phyloP scores from a whole-genome alignment of 2,797 vertebrate genomes.

The Hipposideros larvatus region DNA sequence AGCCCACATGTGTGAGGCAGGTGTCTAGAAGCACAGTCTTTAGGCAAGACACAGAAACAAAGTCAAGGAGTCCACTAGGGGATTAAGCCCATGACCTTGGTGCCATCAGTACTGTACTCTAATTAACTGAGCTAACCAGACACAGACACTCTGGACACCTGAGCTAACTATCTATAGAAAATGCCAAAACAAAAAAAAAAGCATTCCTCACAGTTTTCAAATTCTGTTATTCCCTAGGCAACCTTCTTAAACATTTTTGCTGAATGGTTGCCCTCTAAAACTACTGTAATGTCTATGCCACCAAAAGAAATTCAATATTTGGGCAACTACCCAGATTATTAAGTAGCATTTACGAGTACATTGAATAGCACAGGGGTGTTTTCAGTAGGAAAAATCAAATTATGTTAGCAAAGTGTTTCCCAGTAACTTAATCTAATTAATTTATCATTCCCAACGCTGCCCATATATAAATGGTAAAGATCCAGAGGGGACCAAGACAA shows the following conservation, averaged over 20 bases:
- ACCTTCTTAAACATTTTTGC: conserved; percentile 49
- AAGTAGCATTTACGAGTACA: neutral
- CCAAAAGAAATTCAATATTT: conserved; percentile 3
- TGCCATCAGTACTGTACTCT: neutral
- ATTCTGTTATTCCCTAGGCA: neutral
- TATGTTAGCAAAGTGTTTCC: neutral
- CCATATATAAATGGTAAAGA: neutral
- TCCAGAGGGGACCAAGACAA: neutral
- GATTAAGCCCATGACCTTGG: conserved; percentile 47
- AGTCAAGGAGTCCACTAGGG: neutral
- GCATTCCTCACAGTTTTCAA: neutral
- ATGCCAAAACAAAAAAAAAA: neutral
- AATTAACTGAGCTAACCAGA: conserved; percentile 62
- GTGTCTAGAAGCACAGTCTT: neutral
- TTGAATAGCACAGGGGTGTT: neutral
- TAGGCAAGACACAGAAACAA: neutral
- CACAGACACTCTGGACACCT: conserved; percentile 35
- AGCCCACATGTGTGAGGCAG: neutral
- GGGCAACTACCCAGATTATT: neutral
- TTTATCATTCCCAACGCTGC: neutral
- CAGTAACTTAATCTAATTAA: conserved; percentile 10
- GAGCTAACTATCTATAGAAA: neutral
- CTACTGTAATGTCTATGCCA: neutral
- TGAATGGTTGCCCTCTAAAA: neutral
- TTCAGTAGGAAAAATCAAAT: conserved; percentile 43